Evolutionary conservation across 2,888 invertebrate species (phyloP).

Genomic region (Apotomis turbidana): DNA sequence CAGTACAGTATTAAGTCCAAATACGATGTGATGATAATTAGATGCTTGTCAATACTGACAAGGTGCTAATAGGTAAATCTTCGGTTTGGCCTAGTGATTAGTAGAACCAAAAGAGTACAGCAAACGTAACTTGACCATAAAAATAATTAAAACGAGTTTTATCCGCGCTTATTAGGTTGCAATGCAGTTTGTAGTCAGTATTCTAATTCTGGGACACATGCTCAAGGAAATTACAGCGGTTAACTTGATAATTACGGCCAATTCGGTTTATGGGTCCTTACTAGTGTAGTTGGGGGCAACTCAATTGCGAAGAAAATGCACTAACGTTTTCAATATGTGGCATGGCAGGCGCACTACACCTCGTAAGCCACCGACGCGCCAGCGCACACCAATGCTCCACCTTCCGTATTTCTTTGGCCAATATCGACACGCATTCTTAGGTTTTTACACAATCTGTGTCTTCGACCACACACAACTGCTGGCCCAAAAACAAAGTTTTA

Average conservation of each 20-base stretch:
- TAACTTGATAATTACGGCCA: neutral
- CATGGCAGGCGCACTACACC: no score
- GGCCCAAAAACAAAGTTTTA: no score
- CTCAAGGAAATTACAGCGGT: neutral
- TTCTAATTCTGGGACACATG: neutral
- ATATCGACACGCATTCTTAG: no score
- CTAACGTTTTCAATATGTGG: no score
- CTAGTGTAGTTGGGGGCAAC: no score
- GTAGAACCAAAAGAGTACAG: constrained; percentile 18
- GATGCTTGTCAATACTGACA: constrained; percentile 56
- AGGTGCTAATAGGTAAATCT: constrained; percentile 44
- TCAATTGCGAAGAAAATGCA: no score
- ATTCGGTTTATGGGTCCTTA: no score
- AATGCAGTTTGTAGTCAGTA: neutral
- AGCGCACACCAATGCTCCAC: no score
- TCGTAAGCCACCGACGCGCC: no score
- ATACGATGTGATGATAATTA: constrained; percentile 53
- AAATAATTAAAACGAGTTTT: neutral
- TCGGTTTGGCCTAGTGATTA: constrained; percentile 1
- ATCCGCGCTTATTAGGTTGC: constrained; percentile 2
- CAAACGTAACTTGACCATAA: constrained; percentile 2
- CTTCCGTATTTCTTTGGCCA: no score
- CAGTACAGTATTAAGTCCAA: constrained; percentile 30
- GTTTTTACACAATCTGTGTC: no score
- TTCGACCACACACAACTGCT: no score